A percentile compares a stretch with the other conserved stretches of the same genome.
These are phyloP conservation scores for Strigamia transsilvanica DNA, from an alignment of 2,888 invertebrate species.

Conservation along the genomic window DNA sequence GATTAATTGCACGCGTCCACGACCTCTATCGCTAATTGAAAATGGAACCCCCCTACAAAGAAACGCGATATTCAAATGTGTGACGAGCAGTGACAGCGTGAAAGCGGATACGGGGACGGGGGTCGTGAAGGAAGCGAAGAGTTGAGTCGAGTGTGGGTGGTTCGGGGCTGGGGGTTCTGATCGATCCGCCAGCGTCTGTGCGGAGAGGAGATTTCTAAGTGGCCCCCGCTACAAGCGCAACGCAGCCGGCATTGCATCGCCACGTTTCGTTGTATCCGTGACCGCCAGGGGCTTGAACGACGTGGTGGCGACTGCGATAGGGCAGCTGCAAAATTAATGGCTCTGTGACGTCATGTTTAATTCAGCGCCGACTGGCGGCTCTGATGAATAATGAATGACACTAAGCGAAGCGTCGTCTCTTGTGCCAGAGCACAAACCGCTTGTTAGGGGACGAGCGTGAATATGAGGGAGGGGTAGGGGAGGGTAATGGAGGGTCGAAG, in stretches of 20 bases:
- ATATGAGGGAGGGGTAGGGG: not conserved
- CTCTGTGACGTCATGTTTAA: conserved; percentile 50
- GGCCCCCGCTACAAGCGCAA: not conserved
- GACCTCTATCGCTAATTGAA: conserved; percentile 33
- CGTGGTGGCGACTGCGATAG: conserved; percentile 40
- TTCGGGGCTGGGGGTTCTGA: not conserved
- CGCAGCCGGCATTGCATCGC: not conserved
- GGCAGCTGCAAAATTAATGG: conserved; percentile 50
- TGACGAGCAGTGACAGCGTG: not conserved
- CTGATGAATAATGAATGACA: conserved; percentile 47
- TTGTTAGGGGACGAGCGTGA: conserved; percentile 26
- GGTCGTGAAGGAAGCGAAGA: not conserved
- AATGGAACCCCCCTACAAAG: conserved; percentile 24
- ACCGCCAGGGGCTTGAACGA: conserved; percentile 27
- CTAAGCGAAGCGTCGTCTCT: conserved; percentile 36
- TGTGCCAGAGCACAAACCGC: conserved; percentile 37
- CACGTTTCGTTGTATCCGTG: conserved; percentile 36
- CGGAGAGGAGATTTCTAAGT: conserved; percentile 27
- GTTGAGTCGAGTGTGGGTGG: not conserved
- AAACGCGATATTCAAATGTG: conserved; percentile 22
- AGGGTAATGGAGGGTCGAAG: not conserved
- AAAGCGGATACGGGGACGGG: not conserved
- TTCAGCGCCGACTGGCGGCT: conserved; percentile 48
- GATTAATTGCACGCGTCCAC: conserved; percentile 38
- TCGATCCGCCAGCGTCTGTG: conserved; percentile 8